Base-by-base conservation (phyloP, 1,140 invertebrate genomes). In the Drosophila lini region DNA sequence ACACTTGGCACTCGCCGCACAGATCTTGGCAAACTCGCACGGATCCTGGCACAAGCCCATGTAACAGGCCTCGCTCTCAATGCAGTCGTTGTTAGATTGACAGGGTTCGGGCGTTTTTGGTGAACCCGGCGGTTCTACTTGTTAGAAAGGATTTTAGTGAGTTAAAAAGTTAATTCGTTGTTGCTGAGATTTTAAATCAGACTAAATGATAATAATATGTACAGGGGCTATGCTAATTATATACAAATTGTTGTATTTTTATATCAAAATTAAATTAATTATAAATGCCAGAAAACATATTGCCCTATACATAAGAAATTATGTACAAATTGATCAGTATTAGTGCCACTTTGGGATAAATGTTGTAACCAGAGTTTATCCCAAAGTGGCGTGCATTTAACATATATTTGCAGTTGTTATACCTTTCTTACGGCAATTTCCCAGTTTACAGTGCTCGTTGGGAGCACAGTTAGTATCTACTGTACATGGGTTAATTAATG, bases 31-130 rank as follows among this genome's bases (percentile, higher is more conserved):
- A 93, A 96, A 95, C 76, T 95, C 94, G 92, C 96, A 96, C 67
- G 96, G 94, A 93, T 96, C 94, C 92, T 95, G 94, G 92, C 95
- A 96, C 74, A 95, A 81, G 82, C 94, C 95, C 94, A 95, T 95
- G 91, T 95, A 96, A 92, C 95, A 96, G 74, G 95, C 95, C 93
- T 96, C 95, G 45, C 93, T 94, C 82, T 96, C 95, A 92, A 95
- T 94, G 93, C 95, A 96, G 92, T 96, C 95, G 78, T 94, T 94
- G 92, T 96, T 95, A 88, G 95, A 95, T 91, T 95, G 93, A 93
- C 95, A 96, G 52, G 95, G 95, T 92, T 95, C 94, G 71, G 94
- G 94, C 84, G 93, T 93, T 93, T 96, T 96, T 69, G 94, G 93
- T 89, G 93, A 94, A 90, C 95, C 94, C 74, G 94, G 94, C 92